These are phyloP conservation scores for Anticlea derivata DNA, from an alignment of 2,888 invertebrate species.

Conservation along the genomic window DNA sequence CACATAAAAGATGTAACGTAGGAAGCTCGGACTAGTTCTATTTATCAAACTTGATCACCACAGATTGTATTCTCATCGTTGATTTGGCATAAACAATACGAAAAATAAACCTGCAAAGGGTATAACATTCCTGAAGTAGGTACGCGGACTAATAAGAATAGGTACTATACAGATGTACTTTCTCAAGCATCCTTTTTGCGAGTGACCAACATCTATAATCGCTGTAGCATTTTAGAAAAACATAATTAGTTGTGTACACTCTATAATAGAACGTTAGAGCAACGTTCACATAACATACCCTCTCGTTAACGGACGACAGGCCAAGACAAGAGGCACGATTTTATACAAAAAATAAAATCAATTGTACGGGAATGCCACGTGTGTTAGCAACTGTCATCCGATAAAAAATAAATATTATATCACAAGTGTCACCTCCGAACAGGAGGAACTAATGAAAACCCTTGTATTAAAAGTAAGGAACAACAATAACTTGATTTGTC, in stretches of 20 bases:
- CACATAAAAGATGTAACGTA: conserved; percentile 60
- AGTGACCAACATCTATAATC: conserved; percentile 66
- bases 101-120: conserved; percentile 13
- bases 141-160: conserved; percentile 33
- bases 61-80: conserved; percentile 8
- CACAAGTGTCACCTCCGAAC: conserved; percentile 65
- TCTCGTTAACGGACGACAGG: conserved; percentile 79
- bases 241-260: conserved; percentile 72
- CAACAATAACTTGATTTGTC: conserved; percentile 41
- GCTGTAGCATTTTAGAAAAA: conserved; percentile 72
- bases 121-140: conserved; percentile 38
- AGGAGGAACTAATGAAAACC: conserved; percentile 57
- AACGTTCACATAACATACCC: conserved; percentile 73
- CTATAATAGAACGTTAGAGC: conserved; percentile 64
- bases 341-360: conserved; percentile 83
- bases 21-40: conserved; percentile 59
- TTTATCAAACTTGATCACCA: conserved; percentile 26
- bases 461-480: conserved; percentile 43
- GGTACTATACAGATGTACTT: conserved; percentile 37
- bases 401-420: conserved; percentile 75
- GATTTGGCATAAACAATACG: conserved; percentile 20
- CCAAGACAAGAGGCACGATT: conserved; percentile 82
- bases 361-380: conserved; percentile 77
- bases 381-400: conserved; percentile 82
- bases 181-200: conserved; percentile 64